These are phyloP conservation scores for Odobenus rosmarus DNA, from an alignment of 2,113 vertebrate genomes.

Conservation along the genomic window DNA sequence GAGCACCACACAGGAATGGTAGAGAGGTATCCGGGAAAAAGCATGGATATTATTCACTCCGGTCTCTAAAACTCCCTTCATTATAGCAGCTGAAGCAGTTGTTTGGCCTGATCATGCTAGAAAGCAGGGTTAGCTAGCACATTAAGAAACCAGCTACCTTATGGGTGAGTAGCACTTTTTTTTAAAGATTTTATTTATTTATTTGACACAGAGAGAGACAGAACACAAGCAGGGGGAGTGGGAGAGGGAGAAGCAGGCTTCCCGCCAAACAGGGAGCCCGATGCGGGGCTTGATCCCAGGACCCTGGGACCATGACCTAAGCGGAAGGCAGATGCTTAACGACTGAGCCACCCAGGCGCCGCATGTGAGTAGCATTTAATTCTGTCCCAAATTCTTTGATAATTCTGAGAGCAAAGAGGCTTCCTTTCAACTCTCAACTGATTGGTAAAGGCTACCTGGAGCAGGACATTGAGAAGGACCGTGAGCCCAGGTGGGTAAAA, in stretches of 20 bases:
- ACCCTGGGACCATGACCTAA: too few species aligned
- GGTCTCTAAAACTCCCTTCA: neutral
- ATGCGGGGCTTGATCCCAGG: too few species aligned
- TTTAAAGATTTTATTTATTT: too few species aligned
- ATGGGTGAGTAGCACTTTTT: neutral
- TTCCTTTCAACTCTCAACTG: constrained; percentile 24
- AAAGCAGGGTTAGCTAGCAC: neutral
- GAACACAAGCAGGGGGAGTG: too few species aligned
- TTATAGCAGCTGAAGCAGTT: neutral
- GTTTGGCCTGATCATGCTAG: neutral
- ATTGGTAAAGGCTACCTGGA: neutral
- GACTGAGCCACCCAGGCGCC: too few species aligned
- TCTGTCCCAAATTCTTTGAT: neutral
- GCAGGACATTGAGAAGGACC: neutral
- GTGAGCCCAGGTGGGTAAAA: neutral
- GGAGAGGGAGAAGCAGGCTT: too few species aligned
- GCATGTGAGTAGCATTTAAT: neutral
- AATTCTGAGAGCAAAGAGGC: neutral
- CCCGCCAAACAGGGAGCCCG: too few species aligned
- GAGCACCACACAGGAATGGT: neutral
- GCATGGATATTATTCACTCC: accelerated
- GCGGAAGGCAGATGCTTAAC: too few species aligned
- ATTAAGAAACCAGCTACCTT: neutral
- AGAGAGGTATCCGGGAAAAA: neutral
- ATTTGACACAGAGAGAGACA: too few species aligned